Conservation (phyloP, 2,797 vertebrate species). For the Cottoperca gobio region DNA sequence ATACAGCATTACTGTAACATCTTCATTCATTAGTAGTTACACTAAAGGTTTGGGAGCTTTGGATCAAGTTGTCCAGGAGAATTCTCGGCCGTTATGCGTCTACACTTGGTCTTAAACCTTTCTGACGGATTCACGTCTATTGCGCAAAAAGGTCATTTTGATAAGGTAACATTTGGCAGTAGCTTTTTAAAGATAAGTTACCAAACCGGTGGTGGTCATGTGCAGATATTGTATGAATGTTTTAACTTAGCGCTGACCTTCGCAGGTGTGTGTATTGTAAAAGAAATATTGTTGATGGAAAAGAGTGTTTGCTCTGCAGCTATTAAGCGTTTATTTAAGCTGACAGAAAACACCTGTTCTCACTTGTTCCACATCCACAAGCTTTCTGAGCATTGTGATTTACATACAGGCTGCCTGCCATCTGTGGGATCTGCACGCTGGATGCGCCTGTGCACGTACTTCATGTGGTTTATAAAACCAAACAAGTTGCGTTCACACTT, state of each 20-base stretch:
- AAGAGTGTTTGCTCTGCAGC: no score
- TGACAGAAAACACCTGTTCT: conserved; percentile 37
- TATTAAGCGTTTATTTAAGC: conserved; percentile 27
- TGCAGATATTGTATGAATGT: neutral
- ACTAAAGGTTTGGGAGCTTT: neutral
- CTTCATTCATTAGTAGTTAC: no score
- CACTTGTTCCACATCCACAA: conserved; percentile 19
- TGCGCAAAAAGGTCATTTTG: neutral
- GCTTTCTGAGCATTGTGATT: conserved; percentile 4
- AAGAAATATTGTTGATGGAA: no score
- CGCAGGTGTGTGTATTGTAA: no score
- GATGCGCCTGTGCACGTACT: neutral
- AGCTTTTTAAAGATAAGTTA: neutral
- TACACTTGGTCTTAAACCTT: neutral
- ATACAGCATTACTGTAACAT: neutral
- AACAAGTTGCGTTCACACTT: neutral
- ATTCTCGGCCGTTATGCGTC: neutral
- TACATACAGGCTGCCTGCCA: conserved; percentile 24
- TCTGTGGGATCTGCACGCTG: conserved; percentile 15
- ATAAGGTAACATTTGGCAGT: no score
- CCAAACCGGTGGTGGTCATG: neutral
- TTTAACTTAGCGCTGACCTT: neutral
- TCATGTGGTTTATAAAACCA: conserved; percentile 10
- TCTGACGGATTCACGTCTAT: neutral
- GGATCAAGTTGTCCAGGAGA: neutral